Conservation (phyloP, 2,888 invertebrate genomes). For the Lydus trimaculatus region DNA sequence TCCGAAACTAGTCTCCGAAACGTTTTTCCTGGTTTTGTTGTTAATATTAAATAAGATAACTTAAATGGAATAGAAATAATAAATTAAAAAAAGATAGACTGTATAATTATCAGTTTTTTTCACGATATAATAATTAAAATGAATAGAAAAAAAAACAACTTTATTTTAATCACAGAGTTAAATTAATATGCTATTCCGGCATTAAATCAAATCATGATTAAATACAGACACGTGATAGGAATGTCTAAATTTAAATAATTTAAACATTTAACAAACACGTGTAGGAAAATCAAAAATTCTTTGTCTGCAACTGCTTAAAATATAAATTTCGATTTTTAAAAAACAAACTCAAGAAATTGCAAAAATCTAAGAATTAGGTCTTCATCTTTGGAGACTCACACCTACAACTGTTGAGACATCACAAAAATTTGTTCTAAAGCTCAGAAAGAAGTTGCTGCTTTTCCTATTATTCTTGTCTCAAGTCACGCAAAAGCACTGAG, state of each 20-base stretch:
- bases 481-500: no score
- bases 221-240: not conserved
- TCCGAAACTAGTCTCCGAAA: slow-evolving; percentile 52
- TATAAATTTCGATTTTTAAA: no score
- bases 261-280: not conserved
- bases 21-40: slow-evolving; percentile 27
- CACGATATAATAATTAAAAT: not conserved
- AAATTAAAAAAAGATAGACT: not conserved
- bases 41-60: not conserved
- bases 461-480: no score
- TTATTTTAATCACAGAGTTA: not conserved
- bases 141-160: not conserved
- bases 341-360: no score
- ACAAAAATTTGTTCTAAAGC: no score
- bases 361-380: no score
- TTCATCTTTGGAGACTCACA: no score
- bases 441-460: no score
- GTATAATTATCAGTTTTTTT: not conserved
- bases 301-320: no score
- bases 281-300: not conserved
- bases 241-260: not conserved
- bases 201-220: not conserved
- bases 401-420: no score
- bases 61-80: not conserved
- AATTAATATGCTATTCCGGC: not conserved